phyloP scores from a whole-genome alignment of 2,888 invertebrate species.

The Tuberolachnus salignus region DNA sequence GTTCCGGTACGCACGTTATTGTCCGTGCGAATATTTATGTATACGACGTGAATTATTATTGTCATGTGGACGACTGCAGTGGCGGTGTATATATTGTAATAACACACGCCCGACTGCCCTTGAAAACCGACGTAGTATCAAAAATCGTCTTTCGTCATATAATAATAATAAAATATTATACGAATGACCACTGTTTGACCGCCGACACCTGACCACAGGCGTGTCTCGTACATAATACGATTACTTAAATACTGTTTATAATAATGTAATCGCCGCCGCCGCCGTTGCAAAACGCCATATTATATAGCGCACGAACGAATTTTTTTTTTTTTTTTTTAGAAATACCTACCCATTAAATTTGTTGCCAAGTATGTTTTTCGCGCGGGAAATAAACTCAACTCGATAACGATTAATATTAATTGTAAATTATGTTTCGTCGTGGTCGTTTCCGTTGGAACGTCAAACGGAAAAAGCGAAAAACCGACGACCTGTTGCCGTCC shows the following conservation, averaged over 20 bases:
- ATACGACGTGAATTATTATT: neutral
- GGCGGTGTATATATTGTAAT: neutral
- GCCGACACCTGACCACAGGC: neutral
- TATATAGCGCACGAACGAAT: neutral
- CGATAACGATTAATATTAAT: constrained; percentile 7
- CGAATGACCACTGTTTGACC: constrained; percentile 4
- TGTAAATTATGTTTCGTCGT: no score
- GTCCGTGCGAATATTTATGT: no score
- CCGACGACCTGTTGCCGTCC: no score
- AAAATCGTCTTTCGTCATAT: constrained; percentile 35
- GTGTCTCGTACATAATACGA: neutral
- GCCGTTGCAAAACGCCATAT: constrained; percentile 34
- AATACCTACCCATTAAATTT: no score
- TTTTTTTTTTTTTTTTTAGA: no score
- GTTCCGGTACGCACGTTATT: no score
- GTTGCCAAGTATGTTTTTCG: neutral
- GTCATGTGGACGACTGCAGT: no score
- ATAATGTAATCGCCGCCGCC: constrained; percentile 23
- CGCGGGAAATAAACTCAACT: constrained; percentile 11
- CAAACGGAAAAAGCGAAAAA: no score
- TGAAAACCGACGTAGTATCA: constrained; percentile 5
- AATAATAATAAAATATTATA: neutral
- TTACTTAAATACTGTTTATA: constrained; percentile 4
- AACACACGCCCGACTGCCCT: neutral
- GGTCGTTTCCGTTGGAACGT: no score